A percentile compares a stretch with the other conserved stretches of the same genome.
Conservation (phyloP, 2,888 invertebrate species). For the Latheticus oryzae region DNA sequence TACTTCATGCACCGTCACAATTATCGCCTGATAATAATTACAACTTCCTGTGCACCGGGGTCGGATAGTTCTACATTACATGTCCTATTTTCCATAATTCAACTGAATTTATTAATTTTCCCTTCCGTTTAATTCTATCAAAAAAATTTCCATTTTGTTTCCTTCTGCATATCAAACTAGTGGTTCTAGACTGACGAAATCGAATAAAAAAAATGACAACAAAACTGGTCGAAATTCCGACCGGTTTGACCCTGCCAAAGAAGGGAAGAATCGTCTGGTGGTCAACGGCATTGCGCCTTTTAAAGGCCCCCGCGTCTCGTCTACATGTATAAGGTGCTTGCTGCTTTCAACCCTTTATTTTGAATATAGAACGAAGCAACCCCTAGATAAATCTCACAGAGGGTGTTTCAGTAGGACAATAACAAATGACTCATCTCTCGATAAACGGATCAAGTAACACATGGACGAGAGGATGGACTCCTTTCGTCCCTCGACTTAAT, state of each 20-base stretch:
- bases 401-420: constrained; percentile 54
- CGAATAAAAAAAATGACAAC: constrained; percentile 6
- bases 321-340: no score
- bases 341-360: constrained; percentile 36
- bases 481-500: constrained; percentile 43
- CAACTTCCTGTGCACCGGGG: constrained; percentile 15
- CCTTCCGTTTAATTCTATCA: not conserved
- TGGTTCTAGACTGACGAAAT: constrained; percentile 7
- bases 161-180: constrained; percentile 16
- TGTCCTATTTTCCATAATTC: constrained; percentile 26
- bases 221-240: constrained; percentile 28
- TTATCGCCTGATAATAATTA: constrained; percentile 22
- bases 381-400: constrained; percentile 19
- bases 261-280: constrained; percentile 32
- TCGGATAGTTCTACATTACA: constrained; percentile 1
- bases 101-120: constrained; percentile 11
- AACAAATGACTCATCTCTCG: constrained; percentile 63
- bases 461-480: constrained; percentile 64
- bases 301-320: constrained; percentile 13
- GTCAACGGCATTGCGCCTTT: constrained; percentile 22
- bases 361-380: constrained; percentile 28
- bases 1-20: constrained; percentile 6
- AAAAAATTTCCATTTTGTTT: constrained; percentile 12
- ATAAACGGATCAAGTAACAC: constrained; percentile 64
- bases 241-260: constrained; percentile 28